Evolutionary conservation across 2,113 vertebrate genomes (phyloP).

Genomic region (Muscicapa adusta): DNA sequence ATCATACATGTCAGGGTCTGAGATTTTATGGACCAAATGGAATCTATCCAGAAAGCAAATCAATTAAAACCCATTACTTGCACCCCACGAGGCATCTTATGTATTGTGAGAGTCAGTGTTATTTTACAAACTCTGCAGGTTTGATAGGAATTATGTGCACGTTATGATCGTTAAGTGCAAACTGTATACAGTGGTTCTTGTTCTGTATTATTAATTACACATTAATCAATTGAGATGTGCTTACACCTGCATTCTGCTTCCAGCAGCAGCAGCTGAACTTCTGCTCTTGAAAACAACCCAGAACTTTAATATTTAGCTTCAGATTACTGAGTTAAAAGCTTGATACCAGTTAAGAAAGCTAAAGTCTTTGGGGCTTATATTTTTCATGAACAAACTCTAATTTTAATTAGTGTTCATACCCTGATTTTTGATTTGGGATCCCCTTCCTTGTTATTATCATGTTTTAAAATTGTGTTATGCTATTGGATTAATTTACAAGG

Average conservation of each 20-base stretch:
- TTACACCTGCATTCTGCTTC: neutral
- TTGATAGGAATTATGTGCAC: neutral
- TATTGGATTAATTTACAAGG: neutral
- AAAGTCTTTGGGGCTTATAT: neutral
- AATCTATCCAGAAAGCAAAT: slow-evolving; percentile 14
- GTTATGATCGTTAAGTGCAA: neutral
- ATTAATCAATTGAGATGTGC: neutral
- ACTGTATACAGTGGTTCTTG: neutral
- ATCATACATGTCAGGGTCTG: neutral
- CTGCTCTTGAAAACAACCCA: neutral
- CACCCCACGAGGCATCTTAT: neutral
- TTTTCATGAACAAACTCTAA: neutral
- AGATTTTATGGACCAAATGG: neutral
- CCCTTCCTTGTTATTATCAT: neutral
- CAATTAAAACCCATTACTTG: slow-evolving; percentile 25
- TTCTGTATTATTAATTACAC: slow-evolving; percentile 16
- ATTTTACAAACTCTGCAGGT: slow-evolving; percentile 5
- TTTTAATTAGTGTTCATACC: neutral
- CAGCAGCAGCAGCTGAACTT: neutral
- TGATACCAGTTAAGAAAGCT: neutral
- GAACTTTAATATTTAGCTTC: neutral
- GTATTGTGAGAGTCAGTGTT: neutral
- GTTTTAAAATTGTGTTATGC: neutral
- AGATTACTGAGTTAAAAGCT: neutral
- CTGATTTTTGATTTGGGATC: neutral